Percentiles rank a stretch among this genome's conserved stretches.
phyloP scores from a whole-genome alignment of 2,113 vertebrate species.

The Tiliqua scincoides region DNA sequence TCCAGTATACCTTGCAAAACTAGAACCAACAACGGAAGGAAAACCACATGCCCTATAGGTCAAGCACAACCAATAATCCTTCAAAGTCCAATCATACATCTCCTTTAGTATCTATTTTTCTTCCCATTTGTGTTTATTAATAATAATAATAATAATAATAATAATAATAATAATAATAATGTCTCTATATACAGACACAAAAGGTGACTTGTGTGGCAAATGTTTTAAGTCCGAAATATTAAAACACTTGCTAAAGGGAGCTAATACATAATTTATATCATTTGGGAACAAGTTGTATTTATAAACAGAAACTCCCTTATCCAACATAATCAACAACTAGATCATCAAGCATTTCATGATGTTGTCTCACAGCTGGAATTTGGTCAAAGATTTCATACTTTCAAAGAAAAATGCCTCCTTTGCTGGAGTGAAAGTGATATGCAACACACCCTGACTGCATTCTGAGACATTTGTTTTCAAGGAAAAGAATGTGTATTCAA shows the following conservation, averaged over 20 bases:
- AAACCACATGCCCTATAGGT: background rate
- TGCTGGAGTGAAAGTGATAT: background rate
- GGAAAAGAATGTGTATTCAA: background rate
- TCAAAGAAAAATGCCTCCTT: background rate
- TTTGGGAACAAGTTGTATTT: background rate
- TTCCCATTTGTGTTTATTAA: background rate
- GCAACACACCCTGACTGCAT: background rate
- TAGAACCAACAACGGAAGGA: background rate
- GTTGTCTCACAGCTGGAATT: background rate
- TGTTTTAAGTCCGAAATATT: constrained; percentile 19
- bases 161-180: no score
- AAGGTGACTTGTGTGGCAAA: background rate
- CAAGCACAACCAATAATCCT: background rate
- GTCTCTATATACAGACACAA: background rate
- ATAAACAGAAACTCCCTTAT: constrained; percentile 10
- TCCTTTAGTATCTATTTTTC: background rate
- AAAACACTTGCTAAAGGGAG: background rate
- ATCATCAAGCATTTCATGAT: background rate
- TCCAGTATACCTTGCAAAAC: constrained; percentile 2
- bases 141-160: no score
- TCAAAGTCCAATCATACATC: background rate
- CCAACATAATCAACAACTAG: background rate
- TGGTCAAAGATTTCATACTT: background rate
- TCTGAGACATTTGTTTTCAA: background rate
- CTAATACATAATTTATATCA: background rate